A percentile compares a stretch with the other conserved stretches of the same genome.
phyloP scores from a whole-genome alignment of 2,797 vertebrate genomes.

The Propithecus perrieri region DNA sequence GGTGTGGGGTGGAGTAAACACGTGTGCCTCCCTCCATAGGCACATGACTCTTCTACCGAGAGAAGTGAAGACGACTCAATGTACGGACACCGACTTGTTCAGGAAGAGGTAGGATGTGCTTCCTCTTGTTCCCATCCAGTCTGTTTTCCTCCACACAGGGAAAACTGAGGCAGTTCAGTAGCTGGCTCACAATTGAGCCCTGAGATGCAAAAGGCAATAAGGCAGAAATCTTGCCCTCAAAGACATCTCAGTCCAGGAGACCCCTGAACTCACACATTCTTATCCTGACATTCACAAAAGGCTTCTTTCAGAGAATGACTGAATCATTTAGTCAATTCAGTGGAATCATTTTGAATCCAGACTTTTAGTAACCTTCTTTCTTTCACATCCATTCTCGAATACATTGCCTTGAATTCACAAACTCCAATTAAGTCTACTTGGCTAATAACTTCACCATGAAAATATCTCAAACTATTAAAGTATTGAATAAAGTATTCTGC shows the following conservation, averaged over 20 bases:
- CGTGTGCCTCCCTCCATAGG: accelerated
- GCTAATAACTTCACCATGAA: constrained; percentile 85
- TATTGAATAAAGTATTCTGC: constrained; percentile 84
- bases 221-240: neutral
- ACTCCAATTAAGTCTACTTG: constrained; percentile 85
- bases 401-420: constrained; percentile 82
- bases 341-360: constrained; percentile 26
- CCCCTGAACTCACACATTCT: neutral
- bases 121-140: neutral
- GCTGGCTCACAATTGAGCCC: neutral
- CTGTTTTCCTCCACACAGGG: neutral
- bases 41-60: neutral
- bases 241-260: neutral
- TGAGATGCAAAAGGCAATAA: neutral
- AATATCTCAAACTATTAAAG: constrained; percentile 86
- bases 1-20: accelerated
- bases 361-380: constrained; percentile 54
- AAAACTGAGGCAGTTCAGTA: neutral
- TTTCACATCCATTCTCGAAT: constrained; percentile 57
- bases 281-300: neutral
- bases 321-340: neutral
- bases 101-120: neutral
- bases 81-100: accelerated
- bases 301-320: neutral
- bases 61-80: neutral